Evolutionary conservation across 64 coral and sea anemone species (phyloP).

Genomic region (Porites australiensis): DNA sequence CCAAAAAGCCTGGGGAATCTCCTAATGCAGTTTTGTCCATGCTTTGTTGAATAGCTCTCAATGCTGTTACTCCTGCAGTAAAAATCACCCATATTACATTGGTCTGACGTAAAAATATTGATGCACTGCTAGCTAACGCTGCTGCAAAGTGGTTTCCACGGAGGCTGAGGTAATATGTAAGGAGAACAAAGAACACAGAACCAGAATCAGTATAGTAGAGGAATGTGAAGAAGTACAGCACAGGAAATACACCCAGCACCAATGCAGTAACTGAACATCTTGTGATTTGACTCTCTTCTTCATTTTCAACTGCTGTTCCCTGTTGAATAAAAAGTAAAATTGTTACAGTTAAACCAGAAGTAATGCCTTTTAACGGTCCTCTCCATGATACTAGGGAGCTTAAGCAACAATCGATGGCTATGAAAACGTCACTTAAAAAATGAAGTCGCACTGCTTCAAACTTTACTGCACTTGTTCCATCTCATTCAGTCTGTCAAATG

Average conservation of each 20-base stretch:
- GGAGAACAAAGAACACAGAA: conserved; percentile 89
- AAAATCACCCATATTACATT: conserved; percentile 90
- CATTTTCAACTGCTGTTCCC: neutral
- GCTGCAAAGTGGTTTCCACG: conserved; percentile 69
- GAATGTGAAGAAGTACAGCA: conserved; percentile 94
- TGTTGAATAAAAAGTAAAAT: neutral
- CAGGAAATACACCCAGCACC: conserved; percentile 62
- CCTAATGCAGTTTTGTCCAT: neutral
- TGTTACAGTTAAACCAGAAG: neutral
- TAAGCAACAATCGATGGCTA: too few species aligned
- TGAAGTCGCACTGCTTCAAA: too few species aligned
- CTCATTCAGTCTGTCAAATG: too few species aligned
- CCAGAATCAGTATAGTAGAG: conserved; percentile 96
- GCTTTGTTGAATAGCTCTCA: conserved; percentile 46
- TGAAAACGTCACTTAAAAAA: too few species aligned
- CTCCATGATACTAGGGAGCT: too few species aligned
- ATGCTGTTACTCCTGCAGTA: conserved; percentile 72
- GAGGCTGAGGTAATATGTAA: conserved; percentile 86
- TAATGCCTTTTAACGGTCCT: too few species aligned
- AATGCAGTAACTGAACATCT: conserved; percentile 77
- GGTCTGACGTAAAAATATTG: conserved; percentile 86
- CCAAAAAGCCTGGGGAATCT: neutral
- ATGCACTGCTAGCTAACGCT: conserved; percentile 51
- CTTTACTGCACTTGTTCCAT: too few species aligned
- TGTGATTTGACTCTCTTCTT: neutral